Evolutionary conservation across 1,140 invertebrate species (phyloP).

Genomic region (Melitaea cinxia): DNA sequence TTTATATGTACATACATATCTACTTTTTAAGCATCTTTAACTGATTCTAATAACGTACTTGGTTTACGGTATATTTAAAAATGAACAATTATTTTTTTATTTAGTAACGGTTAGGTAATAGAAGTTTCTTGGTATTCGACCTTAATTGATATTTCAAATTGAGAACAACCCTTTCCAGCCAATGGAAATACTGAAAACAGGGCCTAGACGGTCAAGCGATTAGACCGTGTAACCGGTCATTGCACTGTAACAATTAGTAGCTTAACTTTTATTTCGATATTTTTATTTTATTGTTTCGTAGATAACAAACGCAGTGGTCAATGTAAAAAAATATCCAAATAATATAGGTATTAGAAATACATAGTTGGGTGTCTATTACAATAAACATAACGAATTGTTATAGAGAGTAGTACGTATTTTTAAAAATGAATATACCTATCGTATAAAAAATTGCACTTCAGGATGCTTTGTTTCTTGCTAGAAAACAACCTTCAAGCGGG

Average conservation of each 20-base stretch:
- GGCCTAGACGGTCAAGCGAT: conserved; percentile 14
- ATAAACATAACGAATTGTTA: no score
- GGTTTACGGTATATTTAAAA: no score
- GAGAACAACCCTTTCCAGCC: background rate
- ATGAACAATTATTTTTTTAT: background rate
- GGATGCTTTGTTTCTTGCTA: conserved; percentile 15
- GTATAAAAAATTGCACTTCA: no score
- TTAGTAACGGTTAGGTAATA: background rate
- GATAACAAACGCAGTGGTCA: background rate
- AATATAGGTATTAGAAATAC: background rate
- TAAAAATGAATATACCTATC: no score
- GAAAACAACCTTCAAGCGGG: conserved; percentile 45
- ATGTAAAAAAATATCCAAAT: background rate
- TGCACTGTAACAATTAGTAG: conserved; percentile 19
- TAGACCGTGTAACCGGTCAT: conserved; percentile 26
- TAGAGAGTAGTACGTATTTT: no score
- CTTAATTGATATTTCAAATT: background rate
- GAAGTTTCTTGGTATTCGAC: background rate
- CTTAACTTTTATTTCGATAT: conserved; percentile 15
- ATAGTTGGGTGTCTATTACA: no score
- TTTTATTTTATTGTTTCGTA: conserved; percentile 6
- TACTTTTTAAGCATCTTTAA: no score
- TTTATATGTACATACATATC: no score
- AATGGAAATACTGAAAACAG: conserved; percentile 9
- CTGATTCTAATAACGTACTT: no score